Base-by-base conservation (phyloP, 2,113 vertebrate species). In the Ceyx melanurus region DNA sequence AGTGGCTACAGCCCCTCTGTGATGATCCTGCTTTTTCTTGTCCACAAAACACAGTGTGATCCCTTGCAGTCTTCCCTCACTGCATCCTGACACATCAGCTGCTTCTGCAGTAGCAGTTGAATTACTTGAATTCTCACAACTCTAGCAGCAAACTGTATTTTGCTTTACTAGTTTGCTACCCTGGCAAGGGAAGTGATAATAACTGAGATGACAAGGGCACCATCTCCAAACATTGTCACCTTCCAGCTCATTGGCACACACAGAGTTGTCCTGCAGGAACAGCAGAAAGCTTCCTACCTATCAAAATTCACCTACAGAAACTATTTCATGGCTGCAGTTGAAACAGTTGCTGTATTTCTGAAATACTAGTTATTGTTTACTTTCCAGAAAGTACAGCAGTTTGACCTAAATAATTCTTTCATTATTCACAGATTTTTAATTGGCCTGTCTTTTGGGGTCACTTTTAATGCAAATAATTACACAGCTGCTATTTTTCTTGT, bases 181-280 rank as follows among this genome's bases (percentile, higher is more conserved):
- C 57, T 75, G 80, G 61, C 88, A 92, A 78, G 62, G 61, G 45
- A 96, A 88, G 83, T 84, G 73, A 86, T 93, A 93, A 96, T 93
- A 89, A 81, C 75, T 5, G 40, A 89, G 86, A 92, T 92, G 83
- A 66, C 83, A 87, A 89, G 81, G 74, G 77, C 58, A 2, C 37
- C 53, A 86, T 81, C 73, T 93, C 37, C 81, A 92, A 93, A 73
- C 57, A 75, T 37, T 33, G 62, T 29, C 83, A 91, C 83, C 77
- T 93, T 96, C 78, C 60, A 89, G 21, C 54, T 90, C 77, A 46
- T 53, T 45, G 64, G 53, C 77, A 81, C 48, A 78, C 77, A 75
- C 28, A 10, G 28, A 19, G 28, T 86, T 86, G 66, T 87, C 65
- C 82, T 79, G 66, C 51, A 48, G 7, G 31, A 92, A n/a, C 15